Conservation (phyloP, 2,888 invertebrate species). For the Chaetogeoica ovagalla region DNA sequence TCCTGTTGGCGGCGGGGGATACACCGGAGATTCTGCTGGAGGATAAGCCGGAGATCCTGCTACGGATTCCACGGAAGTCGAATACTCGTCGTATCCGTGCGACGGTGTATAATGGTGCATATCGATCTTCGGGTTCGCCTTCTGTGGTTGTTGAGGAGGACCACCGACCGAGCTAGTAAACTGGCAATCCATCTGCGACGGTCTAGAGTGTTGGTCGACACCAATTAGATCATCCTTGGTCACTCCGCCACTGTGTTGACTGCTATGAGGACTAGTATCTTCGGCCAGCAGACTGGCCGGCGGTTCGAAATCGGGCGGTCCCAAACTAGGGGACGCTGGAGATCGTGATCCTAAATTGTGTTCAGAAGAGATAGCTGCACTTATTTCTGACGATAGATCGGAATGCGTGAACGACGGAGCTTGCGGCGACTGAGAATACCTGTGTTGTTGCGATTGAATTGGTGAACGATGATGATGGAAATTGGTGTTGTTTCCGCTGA, state of each 20-base stretch:
- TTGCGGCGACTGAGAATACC: conserved; percentile 59
- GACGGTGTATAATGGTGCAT: conserved; percentile 64
- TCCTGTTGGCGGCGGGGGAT: conserved; percentile 52
- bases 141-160: conserved; percentile 25
- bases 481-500: conserved; percentile 54
- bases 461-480: conserved; percentile 40
- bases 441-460: conserved; percentile 58
- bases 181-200: conserved; percentile 42
- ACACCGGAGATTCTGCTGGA: conserved; percentile 51
- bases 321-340: conserved; percentile 69
- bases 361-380: conserved; percentile 75
- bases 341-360: conserved; percentile 66
- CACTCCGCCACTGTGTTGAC: conserved; percentile 54
- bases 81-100: conserved; percentile 58
- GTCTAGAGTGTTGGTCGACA: conserved; percentile 37
- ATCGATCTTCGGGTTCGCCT: conserved; percentile 59
- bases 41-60: conserved; percentile 57
- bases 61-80: conserved; percentile 57
- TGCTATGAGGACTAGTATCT: conserved; percentile 56
- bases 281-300: conserved; percentile 65
- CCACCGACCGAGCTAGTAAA: conserved; percentile 54
- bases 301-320: conserved; percentile 76
- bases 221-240: conserved; percentile 57
- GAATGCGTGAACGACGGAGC: conserved; percentile 67
- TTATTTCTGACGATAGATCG: conserved; percentile 76